Conservation (phyloP, 2,888 invertebrate genomes). For the Argyresthia goedartella region DNA sequence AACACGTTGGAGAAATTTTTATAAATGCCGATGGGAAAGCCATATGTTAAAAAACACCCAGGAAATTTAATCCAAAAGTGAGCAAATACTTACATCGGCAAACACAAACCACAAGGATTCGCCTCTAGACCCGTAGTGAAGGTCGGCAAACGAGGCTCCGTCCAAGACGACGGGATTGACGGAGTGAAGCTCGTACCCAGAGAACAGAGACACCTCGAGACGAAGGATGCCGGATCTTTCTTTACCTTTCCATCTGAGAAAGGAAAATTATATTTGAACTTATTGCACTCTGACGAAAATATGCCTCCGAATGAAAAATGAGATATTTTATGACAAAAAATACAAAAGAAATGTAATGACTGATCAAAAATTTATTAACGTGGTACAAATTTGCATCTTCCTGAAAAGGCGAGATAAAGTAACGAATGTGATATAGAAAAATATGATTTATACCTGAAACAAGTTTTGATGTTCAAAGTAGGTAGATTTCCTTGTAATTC, state of each 20-base stretch:
- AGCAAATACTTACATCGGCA: constrained; percentile 65
- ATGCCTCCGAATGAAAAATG: no score
- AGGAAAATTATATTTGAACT: constrained; percentile 8
- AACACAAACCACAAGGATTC: constrained; percentile 77
- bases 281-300: not conserved
- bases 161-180: constrained; percentile 67
- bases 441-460: constrained; percentile 61
- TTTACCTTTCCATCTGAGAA: constrained; percentile 71
- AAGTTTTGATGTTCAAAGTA: constrained; percentile 73
- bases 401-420: no score
- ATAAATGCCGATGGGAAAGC: no score
- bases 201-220: constrained; percentile 73
- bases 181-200: constrained; percentile 73
- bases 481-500: constrained; percentile 76
- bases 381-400: no score
- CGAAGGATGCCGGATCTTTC: constrained; percentile 73
- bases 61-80: not conserved
- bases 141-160: constrained; percentile 68
- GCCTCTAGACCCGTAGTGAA: constrained; percentile 72
- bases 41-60: no score
- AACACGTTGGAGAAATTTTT: no score
- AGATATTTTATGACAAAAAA: no score
- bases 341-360: no score
- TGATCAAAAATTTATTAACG: no score
- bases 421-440: not conserved